Conservation (phyloP, 2,113 vertebrate genomes). For the Calypte anna region DNA sequence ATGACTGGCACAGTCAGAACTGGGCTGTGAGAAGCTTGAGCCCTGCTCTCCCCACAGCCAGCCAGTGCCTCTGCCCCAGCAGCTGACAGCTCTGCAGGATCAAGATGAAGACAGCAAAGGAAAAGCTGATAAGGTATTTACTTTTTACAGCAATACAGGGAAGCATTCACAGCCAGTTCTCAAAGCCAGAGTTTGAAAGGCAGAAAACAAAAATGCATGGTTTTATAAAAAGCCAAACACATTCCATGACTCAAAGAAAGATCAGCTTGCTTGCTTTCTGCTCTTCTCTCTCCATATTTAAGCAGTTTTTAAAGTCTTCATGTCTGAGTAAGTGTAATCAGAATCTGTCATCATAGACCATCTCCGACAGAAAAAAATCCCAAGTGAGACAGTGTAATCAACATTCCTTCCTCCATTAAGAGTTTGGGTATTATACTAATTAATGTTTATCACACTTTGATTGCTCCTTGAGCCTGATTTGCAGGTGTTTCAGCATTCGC, state of each 20-base stretch:
- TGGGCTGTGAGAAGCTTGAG: neutral
- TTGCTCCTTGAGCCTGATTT: slow-evolving; percentile 72
- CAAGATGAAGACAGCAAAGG: rapidly evolving
- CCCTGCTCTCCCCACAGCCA: neutral
- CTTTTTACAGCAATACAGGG: neutral
- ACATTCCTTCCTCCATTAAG: slow-evolving; percentile 63
- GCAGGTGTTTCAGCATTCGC: slow-evolving; percentile 56
- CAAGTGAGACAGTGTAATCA: slow-evolving; percentile 65
- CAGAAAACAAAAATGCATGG: neutral
- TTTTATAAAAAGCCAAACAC: neutral
- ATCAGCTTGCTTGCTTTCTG: slow-evolving; percentile 49
- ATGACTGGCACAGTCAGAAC: neutral
- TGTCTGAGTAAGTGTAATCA: slow-evolving; percentile 69
- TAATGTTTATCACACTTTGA: slow-evolving; percentile 72
- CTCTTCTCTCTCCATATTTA: slow-evolving; percentile 32
- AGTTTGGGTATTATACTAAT: slow-evolving; percentile 69
- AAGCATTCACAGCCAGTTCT: slow-evolving; percentile 3
- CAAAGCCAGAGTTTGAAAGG: slow-evolving; percentile 23
- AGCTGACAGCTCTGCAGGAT: neutral
- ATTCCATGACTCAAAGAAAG: neutral
- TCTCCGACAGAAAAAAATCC: slow-evolving; percentile 60
- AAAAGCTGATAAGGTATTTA: neutral
- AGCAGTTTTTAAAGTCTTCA: slow-evolving; percentile 33
- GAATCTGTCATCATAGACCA: slow-evolving; percentile 30
- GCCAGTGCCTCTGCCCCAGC: neutral